Base-by-base conservation (phyloP, 2,888 invertebrate species). In the Agrypnus murinus region DNA sequence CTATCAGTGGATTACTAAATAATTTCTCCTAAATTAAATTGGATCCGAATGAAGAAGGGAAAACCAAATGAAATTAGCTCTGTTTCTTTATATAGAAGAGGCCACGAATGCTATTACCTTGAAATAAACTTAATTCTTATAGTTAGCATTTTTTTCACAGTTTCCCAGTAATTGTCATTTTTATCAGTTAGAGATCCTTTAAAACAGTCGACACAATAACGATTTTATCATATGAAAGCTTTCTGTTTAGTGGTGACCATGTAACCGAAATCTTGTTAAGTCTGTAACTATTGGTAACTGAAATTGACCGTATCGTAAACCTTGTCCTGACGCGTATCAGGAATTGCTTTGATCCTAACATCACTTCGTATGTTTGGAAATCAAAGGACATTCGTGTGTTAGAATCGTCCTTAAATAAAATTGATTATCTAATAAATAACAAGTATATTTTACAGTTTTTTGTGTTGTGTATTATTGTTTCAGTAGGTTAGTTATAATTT, bases 251-350 rank as follows among this genome's bases (percentile, higher is more conserved):
- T n/a, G n/a, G 25, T 2, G 48, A 19, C 46, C 46, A 10, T 46
- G 48, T n/a, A n/a, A n/a, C 25, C 34, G 34, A 34, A 55, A 34
- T 32, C 14, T 25, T 14, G 53, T 55, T 34, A 34, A 55, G 9
- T 34, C 14, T 55, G 53, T 55, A 55, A 38, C 55, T 36, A 55
- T 34, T 38, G 55, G 40, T 58, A 58, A 58, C 40, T 58, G 40
- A 58, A 58, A 58, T 25, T 58, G 40, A 58, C 31, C 40, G 14
- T 40, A 2, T 31, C 19, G 7, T 43, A 43, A 43, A 25, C 25
- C 10, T 14, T 58, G 58, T 40, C 12, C 19, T 58, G 43, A 3
- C 7, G 7, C 7, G 40, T 40, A 40, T 2, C 40, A 40, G 40
- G 10, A 40, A 40, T 4, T 25, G 25, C 3, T 25, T 25, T 25